A percentile compares a stretch with the other conserved stretches of the same genome.
phyloP scores from a whole-genome alignment of 2,797 vertebrate genomes.

The Petrocephalus schoutedeni region DNA sequence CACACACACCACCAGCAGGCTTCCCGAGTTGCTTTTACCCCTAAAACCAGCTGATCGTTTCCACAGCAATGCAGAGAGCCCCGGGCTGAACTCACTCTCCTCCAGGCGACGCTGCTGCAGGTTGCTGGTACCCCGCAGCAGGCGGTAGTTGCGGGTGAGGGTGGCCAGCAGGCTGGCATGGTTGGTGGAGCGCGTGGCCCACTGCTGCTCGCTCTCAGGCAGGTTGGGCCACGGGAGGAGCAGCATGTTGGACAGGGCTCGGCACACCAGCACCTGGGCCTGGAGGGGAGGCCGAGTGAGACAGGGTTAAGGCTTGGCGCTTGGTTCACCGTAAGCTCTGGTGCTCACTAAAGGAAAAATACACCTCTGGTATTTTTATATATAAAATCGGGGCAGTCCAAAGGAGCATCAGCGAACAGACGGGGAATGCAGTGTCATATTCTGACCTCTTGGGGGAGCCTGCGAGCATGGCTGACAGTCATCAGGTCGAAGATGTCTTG shows the following conservation, averaged over 20 bases:
- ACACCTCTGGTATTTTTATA: not conserved
- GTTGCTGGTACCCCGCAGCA: conserved; percentile 68
- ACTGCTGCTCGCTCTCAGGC: conserved; percentile 89
- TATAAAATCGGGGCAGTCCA: not conserved
- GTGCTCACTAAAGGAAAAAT: not conserved
- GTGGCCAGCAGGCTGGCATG: conserved; percentile 79
- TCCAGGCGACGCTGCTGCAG: conserved; percentile 46
- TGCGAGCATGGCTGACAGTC: conserved; percentile 75
- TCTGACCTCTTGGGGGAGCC: conserved; percentile 82
- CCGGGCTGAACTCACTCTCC: conserved; percentile 43
- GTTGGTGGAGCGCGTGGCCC: conserved; percentile 85
- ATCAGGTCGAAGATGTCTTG: conserved; percentile 92
- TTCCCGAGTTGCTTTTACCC: not conserved
- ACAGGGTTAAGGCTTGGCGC: not conserved
- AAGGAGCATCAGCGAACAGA: not conserved
- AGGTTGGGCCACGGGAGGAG: conserved; percentile 90
- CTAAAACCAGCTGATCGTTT: not conserved
- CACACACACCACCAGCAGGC: not conserved
- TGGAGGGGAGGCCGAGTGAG: conserved; percentile 38
- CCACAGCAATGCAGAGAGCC: not conserved
- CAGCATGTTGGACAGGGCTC: conserved; percentile 88
- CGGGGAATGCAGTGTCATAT: not conserved
- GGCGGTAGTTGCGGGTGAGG: conserved; percentile 81
- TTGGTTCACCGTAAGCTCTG: not conserved
- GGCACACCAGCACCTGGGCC: conserved; percentile 89